Percentiles rank a stretch among this genome's conserved stretches.
Conservation (phyloP, 1,140 invertebrate species). For the Heliconius melpomene region DNA sequence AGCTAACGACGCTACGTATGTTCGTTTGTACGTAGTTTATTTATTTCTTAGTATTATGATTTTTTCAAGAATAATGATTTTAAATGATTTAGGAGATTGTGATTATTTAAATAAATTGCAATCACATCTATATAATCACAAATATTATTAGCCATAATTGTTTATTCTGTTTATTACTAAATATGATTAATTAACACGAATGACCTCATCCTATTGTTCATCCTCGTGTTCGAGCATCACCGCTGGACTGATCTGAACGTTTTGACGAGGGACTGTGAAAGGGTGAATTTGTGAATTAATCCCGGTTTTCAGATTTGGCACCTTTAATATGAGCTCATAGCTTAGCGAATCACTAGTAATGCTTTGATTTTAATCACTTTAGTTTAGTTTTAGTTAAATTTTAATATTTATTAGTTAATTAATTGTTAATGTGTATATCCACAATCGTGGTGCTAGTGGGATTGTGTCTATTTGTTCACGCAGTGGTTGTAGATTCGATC, state of each 20-base stretch:
- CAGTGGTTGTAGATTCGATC: too few relatives aligned
- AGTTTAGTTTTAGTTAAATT: background rate
- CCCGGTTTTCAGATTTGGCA: background rate
- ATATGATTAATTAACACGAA: slow-evolving; percentile 8
- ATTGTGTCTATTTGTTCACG: too few relatives aligned
- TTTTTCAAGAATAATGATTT: too few relatives aligned
- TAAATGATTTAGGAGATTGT: too few relatives aligned
- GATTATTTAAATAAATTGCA: too few relatives aligned
- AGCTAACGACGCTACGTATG: too few relatives aligned
- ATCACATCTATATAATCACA: background rate
- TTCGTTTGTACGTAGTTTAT: too few relatives aligned
- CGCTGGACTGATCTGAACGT: slow-evolving; percentile 4
- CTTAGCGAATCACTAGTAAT: background rate
- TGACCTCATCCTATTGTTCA: slow-evolving; percentile 11
- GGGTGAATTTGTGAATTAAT: slow-evolving; percentile 7
- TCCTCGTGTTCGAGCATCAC: background rate
- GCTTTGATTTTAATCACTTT: background rate
- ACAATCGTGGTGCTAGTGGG: too few relatives aligned
- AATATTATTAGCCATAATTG: background rate
- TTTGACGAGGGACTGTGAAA: slow-evolving; percentile 5
- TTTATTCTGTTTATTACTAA: background rate
- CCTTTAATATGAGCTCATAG: background rate
- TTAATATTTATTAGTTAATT: too few relatives aligned
- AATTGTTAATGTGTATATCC: too few relatives aligned
- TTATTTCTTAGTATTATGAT: too few relatives aligned